These are phyloP conservation scores for Clupea harengus DNA, from an alignment of 2,113 vertebrate species.

Conservation along the genomic window DNA sequence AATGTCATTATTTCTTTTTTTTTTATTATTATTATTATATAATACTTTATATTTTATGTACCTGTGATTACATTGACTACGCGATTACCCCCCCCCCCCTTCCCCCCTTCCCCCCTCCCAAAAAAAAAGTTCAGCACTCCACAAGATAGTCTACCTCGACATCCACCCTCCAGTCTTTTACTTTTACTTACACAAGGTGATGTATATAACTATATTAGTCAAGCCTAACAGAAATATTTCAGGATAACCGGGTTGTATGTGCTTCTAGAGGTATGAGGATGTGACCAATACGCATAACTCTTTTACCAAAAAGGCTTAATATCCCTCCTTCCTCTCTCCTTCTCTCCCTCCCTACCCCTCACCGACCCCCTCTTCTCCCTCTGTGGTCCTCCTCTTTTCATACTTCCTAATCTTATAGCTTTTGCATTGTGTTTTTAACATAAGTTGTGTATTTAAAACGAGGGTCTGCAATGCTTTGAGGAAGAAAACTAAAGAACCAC, in stretches of 20 bases:
- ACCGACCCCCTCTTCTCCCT: background rate
- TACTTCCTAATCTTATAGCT: background rate
- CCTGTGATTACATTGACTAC: conserved; percentile 60
- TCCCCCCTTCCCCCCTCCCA: conserved; percentile 6
- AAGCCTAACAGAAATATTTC: conserved; percentile 53
- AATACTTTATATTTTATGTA: conserved; percentile 58
- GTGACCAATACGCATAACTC: background rate
- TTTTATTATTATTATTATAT: conserved; percentile 55
- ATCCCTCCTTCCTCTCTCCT: background rate
- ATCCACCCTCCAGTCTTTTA: background rate
- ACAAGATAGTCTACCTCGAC: background rate
- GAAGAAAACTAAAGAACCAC: background rate
- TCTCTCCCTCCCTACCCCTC: background rate
- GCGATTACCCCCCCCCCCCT: conserved; percentile 22
- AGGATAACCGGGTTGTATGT: conserved; percentile 51
- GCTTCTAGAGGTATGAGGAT: conserved; percentile 58
- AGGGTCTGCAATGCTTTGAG: background rate
- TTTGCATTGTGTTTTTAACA: background rate
- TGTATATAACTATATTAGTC: conserved; percentile 34
- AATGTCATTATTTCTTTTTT: conserved; percentile 33
- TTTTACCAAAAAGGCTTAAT: background rate
- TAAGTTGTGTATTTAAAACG: background rate
- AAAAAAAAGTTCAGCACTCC: background rate
- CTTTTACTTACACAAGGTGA: conserved; percentile 34
- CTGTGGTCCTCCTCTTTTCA: background rate